Evolutionary conservation across 2,888 invertebrate species (phyloP).

Genomic region (Malacosoma neustria): DNA sequence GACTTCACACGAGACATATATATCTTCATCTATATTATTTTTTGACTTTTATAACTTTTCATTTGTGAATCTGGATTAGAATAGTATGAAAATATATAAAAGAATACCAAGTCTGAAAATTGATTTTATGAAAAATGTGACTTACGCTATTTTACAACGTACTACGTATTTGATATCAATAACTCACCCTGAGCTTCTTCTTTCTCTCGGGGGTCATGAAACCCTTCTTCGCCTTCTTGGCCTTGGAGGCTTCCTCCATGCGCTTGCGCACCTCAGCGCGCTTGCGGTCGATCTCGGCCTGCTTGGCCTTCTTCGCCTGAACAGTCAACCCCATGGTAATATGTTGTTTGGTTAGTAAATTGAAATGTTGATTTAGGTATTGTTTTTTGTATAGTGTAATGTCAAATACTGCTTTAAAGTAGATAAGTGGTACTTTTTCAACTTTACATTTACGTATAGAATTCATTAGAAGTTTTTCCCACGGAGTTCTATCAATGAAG

Average conservation of each 20-base stretch:
- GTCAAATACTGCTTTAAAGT: too few species aligned
- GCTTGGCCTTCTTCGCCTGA: slow-evolving; percentile 98
- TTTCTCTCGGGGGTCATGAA: slow-evolving; percentile 99
- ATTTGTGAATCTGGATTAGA: too few species aligned
- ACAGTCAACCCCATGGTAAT: slow-evolving; percentile 38
- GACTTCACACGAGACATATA: too few species aligned
- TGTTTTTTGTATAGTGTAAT: too few species aligned
- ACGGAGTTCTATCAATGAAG: too few species aligned
- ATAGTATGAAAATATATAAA: neutral
- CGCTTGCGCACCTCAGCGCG: slow-evolving; percentile 99
- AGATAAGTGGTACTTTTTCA: too few species aligned
- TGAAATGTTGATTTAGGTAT: neutral
- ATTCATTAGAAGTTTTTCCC: too few species aligned
- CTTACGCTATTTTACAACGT: too few species aligned
- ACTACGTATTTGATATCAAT: too few species aligned
- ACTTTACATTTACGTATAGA: too few species aligned
- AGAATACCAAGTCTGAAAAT: neutral
- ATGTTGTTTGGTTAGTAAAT: slow-evolving; percentile 4
- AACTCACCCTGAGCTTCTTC: slow-evolving; percentile 99
- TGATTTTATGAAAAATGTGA: neutral
- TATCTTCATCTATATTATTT: too few species aligned
- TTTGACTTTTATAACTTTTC: too few species aligned
- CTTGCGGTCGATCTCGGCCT: slow-evolving; percentile 98
- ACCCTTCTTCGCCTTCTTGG: slow-evolving; percentile 99
- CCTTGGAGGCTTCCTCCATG: slow-evolving; percentile 98